Base-by-base conservation (phyloP, 2,797 vertebrate genomes). In the Sphenopsis melanotis region DNA sequence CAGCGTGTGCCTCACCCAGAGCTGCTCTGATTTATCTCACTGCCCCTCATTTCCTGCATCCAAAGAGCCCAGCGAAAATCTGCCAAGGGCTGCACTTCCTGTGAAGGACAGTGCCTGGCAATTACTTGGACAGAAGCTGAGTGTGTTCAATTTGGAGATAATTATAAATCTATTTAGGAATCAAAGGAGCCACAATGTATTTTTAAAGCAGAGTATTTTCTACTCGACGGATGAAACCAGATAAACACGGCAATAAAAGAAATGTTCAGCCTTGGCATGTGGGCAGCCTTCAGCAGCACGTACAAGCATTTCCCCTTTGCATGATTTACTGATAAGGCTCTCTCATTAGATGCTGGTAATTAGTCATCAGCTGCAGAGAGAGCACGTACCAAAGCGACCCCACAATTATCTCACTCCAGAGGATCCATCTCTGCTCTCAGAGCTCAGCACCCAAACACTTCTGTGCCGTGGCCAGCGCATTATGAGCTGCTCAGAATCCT, bases 331-430 rank as follows among this genome's bases (percentile, higher is more conserved):
- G 96, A 94, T 89, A 93, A 86, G 77, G 22, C 71, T 81, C 78
- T 64, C 96, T 87, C 88, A 89, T 95, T 97, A 94, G 96, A 93
- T 75, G 85, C 92, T 96, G 96, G 75, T 97, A 97, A 97, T 98
- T 98, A 96, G 90, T 97, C 95, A 96, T 94, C 94, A 95, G 86
- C 93, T 21, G 94, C 86, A 84, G 96, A 96, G 55, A 78, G 92
- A 93, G 90, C 96, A 84, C 24, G 82, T 32, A 86, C 89, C 94
- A 94, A 81, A 93, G 90, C 55, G 96, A 97, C 81, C 93, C 95
- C 94, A 50, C 94, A 92, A 88, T 97, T 96, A 96, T 93, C 95
- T 95, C 87, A 60, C 95, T 96, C 68, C 39, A 68, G 89, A 37
- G 87, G 85, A 83, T 85, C 89, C 74, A 93, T 85, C 82, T 93